Conservation (phyloP, 2,797 vertebrate species). For the Gallinago solitaria region DNA sequence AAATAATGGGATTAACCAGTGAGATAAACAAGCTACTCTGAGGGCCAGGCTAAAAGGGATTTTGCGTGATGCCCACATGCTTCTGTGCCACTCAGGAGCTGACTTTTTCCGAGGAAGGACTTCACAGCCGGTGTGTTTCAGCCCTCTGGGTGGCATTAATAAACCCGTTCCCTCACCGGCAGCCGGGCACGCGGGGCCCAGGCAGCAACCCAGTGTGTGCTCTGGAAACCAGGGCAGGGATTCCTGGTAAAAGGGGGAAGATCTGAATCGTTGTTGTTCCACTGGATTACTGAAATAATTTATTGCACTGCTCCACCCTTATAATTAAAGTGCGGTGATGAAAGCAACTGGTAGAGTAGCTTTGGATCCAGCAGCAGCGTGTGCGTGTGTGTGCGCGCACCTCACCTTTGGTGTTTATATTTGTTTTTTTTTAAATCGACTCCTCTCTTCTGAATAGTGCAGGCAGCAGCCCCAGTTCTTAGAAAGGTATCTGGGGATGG, state of each 20-base stretch:
- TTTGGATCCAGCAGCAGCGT: constrained; percentile 57
- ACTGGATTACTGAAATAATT: constrained; percentile 73
- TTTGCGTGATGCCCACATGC: background rate
- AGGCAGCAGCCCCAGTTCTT: constrained; percentile 60
- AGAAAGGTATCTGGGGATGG: constrained; percentile 67
- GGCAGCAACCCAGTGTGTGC: background rate
- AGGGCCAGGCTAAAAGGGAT: background rate
- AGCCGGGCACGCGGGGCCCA: background rate
- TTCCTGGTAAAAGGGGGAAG: constrained; percentile 66
- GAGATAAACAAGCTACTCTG: constrained; percentile 21
- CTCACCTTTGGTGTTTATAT: constrained; percentile 60
- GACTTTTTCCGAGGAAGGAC: background rate
- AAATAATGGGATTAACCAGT: constrained; percentile 13
- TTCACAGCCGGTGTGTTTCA: background rate
- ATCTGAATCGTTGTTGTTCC: constrained; percentile 72
- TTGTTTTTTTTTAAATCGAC: constrained; percentile 47
- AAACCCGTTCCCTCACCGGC: background rate
- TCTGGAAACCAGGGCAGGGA: constrained; percentile 65
- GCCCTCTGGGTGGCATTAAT: background rate
- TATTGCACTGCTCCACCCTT: constrained; percentile 74
- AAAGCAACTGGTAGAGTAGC: constrained; percentile 74
- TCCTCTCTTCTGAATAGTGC: constrained; percentile 4
- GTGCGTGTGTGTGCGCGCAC: constrained; percentile 22
- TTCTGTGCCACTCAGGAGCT: background rate
- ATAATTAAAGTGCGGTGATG: constrained; percentile 66